Percentiles rank a stretch among this genome's conserved stretches.
Conservation (phyloP, 23 tunicate genomes). For the Oikopleura dioica region DNA sequence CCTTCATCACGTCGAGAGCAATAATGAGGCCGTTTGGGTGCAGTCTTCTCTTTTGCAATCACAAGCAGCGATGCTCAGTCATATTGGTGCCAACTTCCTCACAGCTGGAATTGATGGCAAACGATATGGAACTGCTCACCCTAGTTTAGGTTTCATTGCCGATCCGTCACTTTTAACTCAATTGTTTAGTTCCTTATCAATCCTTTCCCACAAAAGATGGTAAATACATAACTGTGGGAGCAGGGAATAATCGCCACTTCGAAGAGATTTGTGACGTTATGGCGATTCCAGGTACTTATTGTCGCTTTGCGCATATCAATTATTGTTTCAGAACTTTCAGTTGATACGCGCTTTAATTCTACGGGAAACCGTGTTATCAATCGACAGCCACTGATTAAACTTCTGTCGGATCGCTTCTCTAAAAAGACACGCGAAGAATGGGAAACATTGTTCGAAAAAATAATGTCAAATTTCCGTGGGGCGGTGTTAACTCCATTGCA, state of each 20-base stretch:
- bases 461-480: constrained; percentile 37
- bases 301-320: neutral
- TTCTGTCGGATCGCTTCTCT: constrained; percentile 22
- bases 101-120: constrained; percentile 47
- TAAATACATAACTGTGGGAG: constrained; percentile 55
- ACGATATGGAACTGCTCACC: constrained; percentile 84
- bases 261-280: constrained; percentile 26
- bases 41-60: constrained; percentile 62
- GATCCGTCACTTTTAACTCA: too few species aligned
- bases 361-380: constrained; percentile 37
- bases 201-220: constrained; percentile 72
- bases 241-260: constrained; percentile 65
- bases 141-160: too few species aligned
- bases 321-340: neutral
- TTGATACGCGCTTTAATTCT: constrained; percentile 21
- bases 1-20: constrained; percentile 24
- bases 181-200: constrained; percentile 98
- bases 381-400: constrained; percentile 25
- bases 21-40: constrained; percentile 44
- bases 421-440: constrained; percentile 33
- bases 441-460: constrained; percentile 29
- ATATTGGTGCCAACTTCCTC: constrained; percentile 47
- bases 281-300: constrained; percentile 10
- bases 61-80: constrained; percentile 39
- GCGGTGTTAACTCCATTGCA: constrained; percentile 48